Percentiles rank a stretch among this genome's conserved stretches.
These are phyloP conservation scores for Yponomeuta evonymella DNA, from an alignment of 2,888 invertebrate genomes.

Conservation along the genomic window DNA sequence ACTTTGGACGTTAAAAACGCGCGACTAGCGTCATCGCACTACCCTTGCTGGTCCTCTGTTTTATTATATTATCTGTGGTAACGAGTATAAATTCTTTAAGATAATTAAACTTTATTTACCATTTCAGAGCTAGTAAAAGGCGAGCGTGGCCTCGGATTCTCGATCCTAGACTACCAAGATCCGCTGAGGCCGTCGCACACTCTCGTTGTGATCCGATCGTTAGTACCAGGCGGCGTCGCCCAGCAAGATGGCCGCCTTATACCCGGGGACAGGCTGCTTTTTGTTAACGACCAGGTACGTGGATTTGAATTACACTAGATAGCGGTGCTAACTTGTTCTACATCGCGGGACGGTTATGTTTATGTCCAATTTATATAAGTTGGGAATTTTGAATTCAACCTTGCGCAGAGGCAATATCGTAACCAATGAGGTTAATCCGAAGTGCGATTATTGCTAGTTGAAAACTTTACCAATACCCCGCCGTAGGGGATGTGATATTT, in stretches of 20 bases:
- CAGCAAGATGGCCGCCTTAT: constrained; percentile 97
- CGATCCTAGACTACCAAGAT: constrained; percentile 95
- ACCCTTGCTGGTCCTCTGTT: too few relatives aligned
- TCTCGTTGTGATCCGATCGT: constrained; percentile 97
- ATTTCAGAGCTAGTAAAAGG: constrained; percentile 91
- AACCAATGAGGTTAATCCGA: constrained; percentile 93
- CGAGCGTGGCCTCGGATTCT: constrained; percentile 98
- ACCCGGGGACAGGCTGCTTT: constrained; percentile 95
- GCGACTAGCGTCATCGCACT: too few relatives aligned
- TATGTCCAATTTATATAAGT: background rate
- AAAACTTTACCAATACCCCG: constrained; percentile 96
- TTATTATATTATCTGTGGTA: background rate
- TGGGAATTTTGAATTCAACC: constrained; percentile 62
- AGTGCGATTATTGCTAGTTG: constrained; percentile 95
- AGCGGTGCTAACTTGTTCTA: constrained; percentile 36
- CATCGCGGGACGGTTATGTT: constrained; percentile 24
- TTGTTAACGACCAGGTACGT: constrained; percentile 91
- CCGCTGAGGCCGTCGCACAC: constrained; percentile 97
- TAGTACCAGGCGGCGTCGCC: constrained; percentile 99
- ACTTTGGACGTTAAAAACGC: too few relatives aligned
- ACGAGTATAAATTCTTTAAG: constrained; percentile 8
- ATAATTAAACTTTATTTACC: background rate
- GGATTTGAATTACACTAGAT: constrained; percentile 34
- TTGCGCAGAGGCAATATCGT: constrained; percentile 96
- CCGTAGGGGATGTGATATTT: constrained; percentile 30